These are phyloP conservation scores for Petrosia ficiformis DNA, from an alignment of 37 sponge, comb jelly and placozoan genomes.

Conservation along the genomic window DNA sequence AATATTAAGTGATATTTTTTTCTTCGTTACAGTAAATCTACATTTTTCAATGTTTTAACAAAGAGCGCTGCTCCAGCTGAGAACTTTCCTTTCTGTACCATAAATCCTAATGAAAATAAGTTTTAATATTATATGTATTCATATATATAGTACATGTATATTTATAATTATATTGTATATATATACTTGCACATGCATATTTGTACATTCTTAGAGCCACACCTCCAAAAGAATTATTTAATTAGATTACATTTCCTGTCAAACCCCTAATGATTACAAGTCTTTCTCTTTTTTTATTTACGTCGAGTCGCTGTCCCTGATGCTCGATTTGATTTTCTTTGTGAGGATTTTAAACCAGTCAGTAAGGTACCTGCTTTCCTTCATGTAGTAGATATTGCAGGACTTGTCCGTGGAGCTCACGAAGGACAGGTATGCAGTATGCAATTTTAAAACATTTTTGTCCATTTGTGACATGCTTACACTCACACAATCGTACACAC, in stretches of 20 bases:
- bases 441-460: no score
- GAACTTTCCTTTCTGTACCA: conserved; percentile 99
- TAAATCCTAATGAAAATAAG: conserved; percentile 97
- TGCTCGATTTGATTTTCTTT: conserved; percentile 82
- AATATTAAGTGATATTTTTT: neutral
- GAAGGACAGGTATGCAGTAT: conserved; percentile 77
- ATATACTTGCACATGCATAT: no score
- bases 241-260: neutral
- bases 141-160: no score
- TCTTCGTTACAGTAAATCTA: conserved; percentile 76
- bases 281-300: conserved; percentile 9
- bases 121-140: neutral
- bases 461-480: no score
- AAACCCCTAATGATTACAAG: no score
- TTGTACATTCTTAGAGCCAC: no score
- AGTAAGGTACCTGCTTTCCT: conserved; percentile 90
- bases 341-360: conserved; percentile 81
- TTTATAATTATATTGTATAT: neutral
- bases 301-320: conserved; percentile 97
- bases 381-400: conserved; percentile 94
- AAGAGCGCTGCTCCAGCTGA: conserved; percentile 91
- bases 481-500: no score
- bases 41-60: conserved; percentile 96
- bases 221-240: neutral
- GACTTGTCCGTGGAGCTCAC: conserved; percentile 95